Conservation (phyloP, 2,113 vertebrate species). For the Perca flavescens region DNA sequence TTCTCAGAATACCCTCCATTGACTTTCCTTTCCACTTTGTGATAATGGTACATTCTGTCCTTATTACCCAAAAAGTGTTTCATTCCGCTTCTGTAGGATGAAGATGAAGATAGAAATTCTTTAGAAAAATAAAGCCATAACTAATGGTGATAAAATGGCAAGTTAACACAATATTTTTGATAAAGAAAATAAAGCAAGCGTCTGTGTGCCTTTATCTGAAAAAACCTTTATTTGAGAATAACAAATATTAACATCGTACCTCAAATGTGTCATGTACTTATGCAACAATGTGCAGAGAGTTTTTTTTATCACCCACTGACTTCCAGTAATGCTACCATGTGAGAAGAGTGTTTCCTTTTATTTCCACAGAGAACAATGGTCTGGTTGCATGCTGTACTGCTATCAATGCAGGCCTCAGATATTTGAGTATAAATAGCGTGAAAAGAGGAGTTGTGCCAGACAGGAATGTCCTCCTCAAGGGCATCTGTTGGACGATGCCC, state of each 20-base stretch:
- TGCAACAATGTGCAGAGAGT: background rate
- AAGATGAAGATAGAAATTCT: conserved; percentile 4
- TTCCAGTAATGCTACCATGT: conserved; percentile 4
- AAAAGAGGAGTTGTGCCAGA: conserved; percentile 76
- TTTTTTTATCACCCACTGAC: background rate
- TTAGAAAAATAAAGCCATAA: background rate
- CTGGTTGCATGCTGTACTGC: conserved; percentile 38
- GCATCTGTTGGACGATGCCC: conserved; percentile 74
- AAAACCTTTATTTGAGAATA: background rate
- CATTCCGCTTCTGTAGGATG: conserved; percentile 15
- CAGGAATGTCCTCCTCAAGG: conserved; percentile 81
- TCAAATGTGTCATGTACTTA: background rate
- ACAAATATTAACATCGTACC: conserved; percentile 5
- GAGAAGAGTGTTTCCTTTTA: conserved; percentile 38
- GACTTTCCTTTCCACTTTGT: conserved; percentile 40
- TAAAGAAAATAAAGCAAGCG: background rate
- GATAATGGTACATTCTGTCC: conserved; percentile 45
- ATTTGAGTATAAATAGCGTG: conserved; percentile 76
- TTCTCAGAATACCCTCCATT: conserved; percentile 44
- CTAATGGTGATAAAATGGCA: background rate
- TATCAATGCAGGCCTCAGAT: conserved; percentile 51
- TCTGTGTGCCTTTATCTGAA: background rate
- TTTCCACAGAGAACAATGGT: conserved; percentile 35
- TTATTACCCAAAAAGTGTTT: conserved; percentile 28
- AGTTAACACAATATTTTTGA: background rate